Evolutionary conservation across 2,888 invertebrate genomes (phyloP), one percentile per base, ranked within the genome.

Genomic region (Eupithecia subumbrata): DNA sequence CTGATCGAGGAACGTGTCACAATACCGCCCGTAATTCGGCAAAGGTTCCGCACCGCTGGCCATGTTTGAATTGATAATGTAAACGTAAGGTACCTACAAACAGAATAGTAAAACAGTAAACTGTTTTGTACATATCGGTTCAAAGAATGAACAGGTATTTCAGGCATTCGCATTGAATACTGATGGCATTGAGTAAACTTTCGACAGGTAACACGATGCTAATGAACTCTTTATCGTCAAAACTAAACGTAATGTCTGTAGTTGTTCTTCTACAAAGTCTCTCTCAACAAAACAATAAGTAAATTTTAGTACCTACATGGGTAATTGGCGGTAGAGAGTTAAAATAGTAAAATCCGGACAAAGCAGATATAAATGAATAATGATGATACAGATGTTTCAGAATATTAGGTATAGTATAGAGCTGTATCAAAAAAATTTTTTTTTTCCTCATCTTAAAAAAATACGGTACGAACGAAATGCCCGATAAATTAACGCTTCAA

Each of bases 11-110:
- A 66, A 73, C 71, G 73, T 87, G 88, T 87, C 88, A 90, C 89
- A 91, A 91, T 86, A 85, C 80, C 82, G 84, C 79, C 81, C 78
- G 86, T 84, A 84, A 89, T 90, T 89, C 86, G 87, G 87, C 86
- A 84, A 79, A 78, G 79, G 90, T 89, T 89, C 86, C 86, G 88
- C 88, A 82, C 82, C 84, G 84, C 64, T 86, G 85, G 75, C 72
- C 80, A 71, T 81, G 81, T 76, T 77, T 78, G 75, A 82, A 83
- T 81, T 79, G 78, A 81, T 82, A 78, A 79, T 79, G 72, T 73
- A 68, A 72, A 48, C 45, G 74, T 74, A 76, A 76, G 72, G 77
- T 77, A 52, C 3, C 12, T 79, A 80, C 77, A 71, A 72, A 71
- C 63, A 74, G 71, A 76, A 75, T 76, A 71, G 67, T 71, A 70